These are phyloP conservation scores for Papilio gigon DNA, from an alignment of 2,888 invertebrate genomes.

Conservation along the genomic window DNA sequence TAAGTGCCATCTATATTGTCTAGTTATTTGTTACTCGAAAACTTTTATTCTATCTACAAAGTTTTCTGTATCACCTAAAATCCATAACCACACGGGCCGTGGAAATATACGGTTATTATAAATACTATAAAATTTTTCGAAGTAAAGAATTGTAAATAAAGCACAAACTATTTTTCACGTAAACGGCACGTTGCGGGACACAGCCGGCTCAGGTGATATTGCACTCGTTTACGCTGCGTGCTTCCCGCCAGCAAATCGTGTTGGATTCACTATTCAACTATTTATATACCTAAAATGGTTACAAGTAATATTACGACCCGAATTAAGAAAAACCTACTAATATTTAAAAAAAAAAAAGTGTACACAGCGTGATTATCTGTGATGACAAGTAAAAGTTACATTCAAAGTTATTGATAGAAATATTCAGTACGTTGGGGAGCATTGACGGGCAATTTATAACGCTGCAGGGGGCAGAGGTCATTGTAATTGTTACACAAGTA, in stretches of 20 bases:
- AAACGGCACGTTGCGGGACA: conserved; percentile 48
- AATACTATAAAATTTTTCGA: conserved; percentile 19
- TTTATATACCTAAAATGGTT: conserved; percentile 6
- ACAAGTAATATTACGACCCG: no score
- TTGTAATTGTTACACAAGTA: conserved; percentile 70
- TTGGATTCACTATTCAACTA: conserved; percentile 42
- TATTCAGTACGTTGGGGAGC: conserved; percentile 43
- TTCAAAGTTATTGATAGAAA: not conserved
- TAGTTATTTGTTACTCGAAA: no score
- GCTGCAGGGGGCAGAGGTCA: conserved; percentile 59
- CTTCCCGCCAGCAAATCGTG: conserved; percentile 40
- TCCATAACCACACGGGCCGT: not conserved
- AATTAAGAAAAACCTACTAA: no score
- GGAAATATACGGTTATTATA: conserved; percentile 1
- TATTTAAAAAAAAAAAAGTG: not conserved
- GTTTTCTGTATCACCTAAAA: not conserved
- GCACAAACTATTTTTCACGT: conserved; percentile 38
- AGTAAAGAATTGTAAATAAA: conserved; percentile 30
- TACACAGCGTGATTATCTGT: not conserved
- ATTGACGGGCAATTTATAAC: conserved; percentile 51
- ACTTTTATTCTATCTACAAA: not conserved
- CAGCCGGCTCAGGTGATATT: conserved; percentile 62
- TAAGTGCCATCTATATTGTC: no score
- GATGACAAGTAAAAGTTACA: not conserved
- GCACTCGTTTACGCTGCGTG: conserved; percentile 54